Evolutionary conservation across 2,113 vertebrate genomes (phyloP), one percentile per base, ranked within the genome.

Genomic region (Balaeniceps rex): DNA sequence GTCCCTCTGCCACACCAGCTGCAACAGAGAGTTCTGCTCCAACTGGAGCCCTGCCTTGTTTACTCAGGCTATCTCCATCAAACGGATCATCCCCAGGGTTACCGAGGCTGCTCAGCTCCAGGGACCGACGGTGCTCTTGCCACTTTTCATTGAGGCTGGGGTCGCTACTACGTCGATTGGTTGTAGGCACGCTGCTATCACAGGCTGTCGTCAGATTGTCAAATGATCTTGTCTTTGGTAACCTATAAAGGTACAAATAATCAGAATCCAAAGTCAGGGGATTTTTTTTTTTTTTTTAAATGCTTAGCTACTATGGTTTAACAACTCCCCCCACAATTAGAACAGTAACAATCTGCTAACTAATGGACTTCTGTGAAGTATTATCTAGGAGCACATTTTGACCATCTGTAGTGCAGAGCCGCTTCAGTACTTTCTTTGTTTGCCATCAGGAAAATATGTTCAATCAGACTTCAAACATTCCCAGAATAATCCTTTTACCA

Each of bases 141-240:
- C 99, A 99, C 97, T 99, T 99, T 87, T 99, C 99, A 2, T 99
- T 99, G 82, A 99, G 98, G 96, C 98, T 99, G 23, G 99, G 99
- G 95, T 99, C 99, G 3, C 99, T 99, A 83, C 99, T 99, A n/a
- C 99, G 99, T 26, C 99, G 99, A 96, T 99, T 99, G 17, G 98
- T 46, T 40, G 99, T 94, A 10, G 98, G 97, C 91, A 98, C 97
- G 22, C 98, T 98, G 94, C 98, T 98, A 85, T 99, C 99, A 75
- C 99, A 99, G 36, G 98, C 98, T 26, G 98, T 99, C 18, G 99
- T 99, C 97, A 99, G 97, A 98, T 99, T 99, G 98, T 99, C 99
- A 24, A 99, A 99, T 9, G 99, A 99, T 79, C 99, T 98, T 4
- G 99, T 99, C 98, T 99, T 99, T 78, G 99, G 98, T 96, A 99